Evolutionary conservation across 2,113 vertebrate species (phyloP), one percentile per base, ranked within the genome.

Genomic region (Emydocephalus ijimae): DNA sequence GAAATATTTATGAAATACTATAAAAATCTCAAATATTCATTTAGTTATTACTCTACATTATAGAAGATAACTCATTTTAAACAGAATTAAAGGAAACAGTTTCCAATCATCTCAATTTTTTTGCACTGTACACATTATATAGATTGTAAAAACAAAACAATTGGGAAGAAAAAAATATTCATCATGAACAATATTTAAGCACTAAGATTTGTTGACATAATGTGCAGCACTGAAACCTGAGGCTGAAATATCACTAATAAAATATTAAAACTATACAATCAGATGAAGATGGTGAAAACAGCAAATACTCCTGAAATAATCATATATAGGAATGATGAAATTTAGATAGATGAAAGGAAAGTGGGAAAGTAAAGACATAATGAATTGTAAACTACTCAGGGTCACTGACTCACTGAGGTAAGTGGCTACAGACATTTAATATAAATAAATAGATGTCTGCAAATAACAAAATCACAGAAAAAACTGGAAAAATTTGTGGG

Each of bases 401-500:
- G 14, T 69, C 29, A 69, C 64, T 69, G 64, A 69, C 64, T 34
- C 29, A 69, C 5, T 69, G 14, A 34, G 29, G 12, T 69, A 11
- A 69, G 12, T 2, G 0, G 64, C n/a, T 69, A 69, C n/a, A 34
- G 12, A 34, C n/a, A 69, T 69, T 69, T 69, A 69, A 34, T 18
- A 69, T 69, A 69, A 69, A 69, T 15, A 34, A 69, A 34, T 50
- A 34, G 20, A 48, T 85, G 39, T n/a, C 23, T 10, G 43, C 26
- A 89, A 0, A 61, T 0, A 0, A 48, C 15, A 85, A 57, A 15
- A 54, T 59, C 88, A 39, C 23, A 34, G 45, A 90, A 90, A 95
- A 94, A 94, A 10, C 26, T 92, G 57, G 54, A 24, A 23, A 93
- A 56, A 52, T 86, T 91, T 93, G 87, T 87, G 55, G 91, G 50